These are phyloP conservation scores for Sebastolobus alascanus DNA, from an alignment of 2,797 vertebrate species.

Conservation along the genomic window DNA sequence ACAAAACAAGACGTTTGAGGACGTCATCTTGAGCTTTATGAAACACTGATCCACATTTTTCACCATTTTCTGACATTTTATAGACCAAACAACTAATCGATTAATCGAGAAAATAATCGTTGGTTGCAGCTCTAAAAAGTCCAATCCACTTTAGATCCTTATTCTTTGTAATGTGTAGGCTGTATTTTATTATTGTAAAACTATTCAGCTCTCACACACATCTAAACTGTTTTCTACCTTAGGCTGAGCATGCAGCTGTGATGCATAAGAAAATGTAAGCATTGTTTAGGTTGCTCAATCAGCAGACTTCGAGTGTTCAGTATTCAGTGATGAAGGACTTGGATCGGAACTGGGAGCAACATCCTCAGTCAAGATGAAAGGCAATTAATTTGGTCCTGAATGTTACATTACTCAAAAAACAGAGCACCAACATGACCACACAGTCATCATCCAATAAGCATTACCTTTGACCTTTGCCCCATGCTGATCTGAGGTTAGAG, in stretches of 20 bases:
- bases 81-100: too few species aligned
- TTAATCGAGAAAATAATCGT: too few species aligned
- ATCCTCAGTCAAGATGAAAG: slow-evolving; percentile 28
- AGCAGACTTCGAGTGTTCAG: background rate
- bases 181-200: background rate
- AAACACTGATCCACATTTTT: too few species aligned
- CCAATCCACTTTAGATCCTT: background rate
- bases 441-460: slow-evolving; percentile 53
- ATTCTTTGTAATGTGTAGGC: background rate
- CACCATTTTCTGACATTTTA: too few species aligned
- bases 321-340: background rate
- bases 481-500: slow-evolving; percentile 62
- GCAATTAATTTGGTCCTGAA: background rate
- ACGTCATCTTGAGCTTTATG: too few species aligned
- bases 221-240: background rate
- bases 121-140: background rate
- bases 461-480: slow-evolving; percentile 67
- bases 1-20: too few species aligned
- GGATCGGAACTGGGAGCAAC: background rate
- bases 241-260: background rate
- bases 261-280: background rate
- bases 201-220: background rate
- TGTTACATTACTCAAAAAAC: slow-evolving; percentile 12
- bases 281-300: background rate
- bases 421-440: slow-evolving; percentile 39